Evolutionary conservation across 2,888 invertebrate genomes (phyloP).

Genomic region (Apotomis capreana): DNA sequence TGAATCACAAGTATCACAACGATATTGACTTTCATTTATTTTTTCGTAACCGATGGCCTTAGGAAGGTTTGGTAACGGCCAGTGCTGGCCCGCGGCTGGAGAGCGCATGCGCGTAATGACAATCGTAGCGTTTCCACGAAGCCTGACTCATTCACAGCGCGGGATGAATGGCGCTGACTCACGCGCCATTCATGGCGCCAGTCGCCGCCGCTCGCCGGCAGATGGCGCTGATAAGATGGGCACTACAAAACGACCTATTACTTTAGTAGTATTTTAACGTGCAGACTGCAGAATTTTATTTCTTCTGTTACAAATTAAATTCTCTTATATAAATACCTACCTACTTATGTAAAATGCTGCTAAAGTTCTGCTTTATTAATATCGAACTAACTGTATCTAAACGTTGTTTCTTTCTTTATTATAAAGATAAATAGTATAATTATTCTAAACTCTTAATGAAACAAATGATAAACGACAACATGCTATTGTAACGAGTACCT

Average conservation of each 20-base stretch:
- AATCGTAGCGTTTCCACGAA: conserved; percentile 37
- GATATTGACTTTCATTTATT: conserved; percentile 21
- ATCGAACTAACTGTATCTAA: too few species aligned
- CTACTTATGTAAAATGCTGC: too few species aligned
- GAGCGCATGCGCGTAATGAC: conserved; percentile 34
- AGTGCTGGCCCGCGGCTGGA: not conserved
- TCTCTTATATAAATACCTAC: too few species aligned
- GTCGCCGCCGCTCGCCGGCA: conserved; percentile 43
- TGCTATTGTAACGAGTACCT: too few species aligned
- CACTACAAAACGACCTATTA: not conserved
- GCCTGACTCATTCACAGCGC: conserved; percentile 35
- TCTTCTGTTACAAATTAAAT: too few species aligned
- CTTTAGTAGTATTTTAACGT: too few species aligned
- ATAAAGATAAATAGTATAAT: too few species aligned
- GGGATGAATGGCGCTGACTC: conserved; percentile 59
- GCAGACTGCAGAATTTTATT: not conserved
- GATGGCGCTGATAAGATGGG: conserved; percentile 55
- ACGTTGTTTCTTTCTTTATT: too few species aligned
- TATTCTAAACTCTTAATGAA: too few species aligned
- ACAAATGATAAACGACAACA: too few species aligned
- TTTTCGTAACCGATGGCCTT: conserved; percentile 4
- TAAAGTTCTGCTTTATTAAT: too few species aligned
- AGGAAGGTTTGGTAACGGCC: conserved; percentile 2
- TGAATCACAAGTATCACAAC: conserved; percentile 6
- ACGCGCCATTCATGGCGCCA: conserved; percentile 70